Percentiles rank a stretch among this genome's conserved stretches.
phyloP scores from a whole-genome alignment of 2,113 vertebrate species.

The Corythornis madagascariensis region DNA sequence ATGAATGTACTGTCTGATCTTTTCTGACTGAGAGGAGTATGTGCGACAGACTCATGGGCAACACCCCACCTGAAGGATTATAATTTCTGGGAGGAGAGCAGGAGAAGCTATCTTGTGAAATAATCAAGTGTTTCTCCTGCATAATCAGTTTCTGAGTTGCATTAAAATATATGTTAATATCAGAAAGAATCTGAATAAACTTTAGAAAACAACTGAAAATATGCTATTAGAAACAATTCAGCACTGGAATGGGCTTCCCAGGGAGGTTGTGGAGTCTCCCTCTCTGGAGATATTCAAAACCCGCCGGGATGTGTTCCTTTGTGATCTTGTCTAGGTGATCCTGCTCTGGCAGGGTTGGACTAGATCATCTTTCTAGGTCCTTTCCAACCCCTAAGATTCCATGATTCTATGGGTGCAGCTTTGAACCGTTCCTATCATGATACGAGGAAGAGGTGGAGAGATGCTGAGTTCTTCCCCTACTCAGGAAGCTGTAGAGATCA shows the following conservation, averaged over 20 bases:
- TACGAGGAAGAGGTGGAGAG: background rate
- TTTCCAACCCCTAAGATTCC: no score
- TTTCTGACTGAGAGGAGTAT: background rate
- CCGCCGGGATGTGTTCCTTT: no score
- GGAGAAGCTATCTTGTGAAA: background rate
- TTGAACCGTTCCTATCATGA: background rate
- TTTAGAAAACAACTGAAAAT: background rate
- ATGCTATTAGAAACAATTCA: background rate
- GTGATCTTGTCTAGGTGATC: no score
- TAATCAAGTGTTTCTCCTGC: background rate
- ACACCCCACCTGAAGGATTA: background rate
- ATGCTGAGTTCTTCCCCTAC: no score
- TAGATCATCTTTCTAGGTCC: no score
- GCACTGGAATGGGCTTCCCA: no score
- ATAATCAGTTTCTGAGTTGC: background rate
- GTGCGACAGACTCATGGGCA: background rate
- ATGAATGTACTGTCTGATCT: background rate
- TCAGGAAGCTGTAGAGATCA: background rate
- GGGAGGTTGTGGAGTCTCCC: no score
- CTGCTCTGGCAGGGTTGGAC: no score
- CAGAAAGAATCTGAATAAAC: background rate
- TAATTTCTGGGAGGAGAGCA: background rate
- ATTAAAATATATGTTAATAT: background rate
- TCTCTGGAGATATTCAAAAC: no score
- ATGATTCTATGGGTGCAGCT: background rate